A percentile compares a stretch with the other conserved stretches of the same genome.
Conservation (phyloP, 2,113 vertebrate species). For the Cheirogaleus medius region DNA sequence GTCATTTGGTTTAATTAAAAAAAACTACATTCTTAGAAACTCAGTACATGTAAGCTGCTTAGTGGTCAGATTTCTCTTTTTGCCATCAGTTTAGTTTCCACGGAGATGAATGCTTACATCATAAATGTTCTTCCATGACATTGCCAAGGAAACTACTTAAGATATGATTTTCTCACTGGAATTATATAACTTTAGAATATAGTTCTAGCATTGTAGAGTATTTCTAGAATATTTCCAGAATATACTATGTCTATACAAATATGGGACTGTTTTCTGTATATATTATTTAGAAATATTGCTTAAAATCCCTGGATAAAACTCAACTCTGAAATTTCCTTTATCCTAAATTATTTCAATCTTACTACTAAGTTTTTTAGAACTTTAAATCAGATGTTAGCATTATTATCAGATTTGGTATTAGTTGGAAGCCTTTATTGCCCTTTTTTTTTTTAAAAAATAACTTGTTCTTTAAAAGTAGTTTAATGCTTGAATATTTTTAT, state of each 20-base stretch:
- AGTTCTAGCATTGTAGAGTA: background rate
- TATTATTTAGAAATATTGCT: slow-evolving; percentile 3
- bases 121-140: background rate
- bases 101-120: slow-evolving; percentile 29
- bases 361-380: background rate
- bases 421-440: slow-evolving; percentile 1
- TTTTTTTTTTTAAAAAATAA: background rate
- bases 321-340: slow-evolving; percentile 22
- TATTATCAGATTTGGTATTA: slow-evolving; percentile 22
- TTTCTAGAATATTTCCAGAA: background rate
- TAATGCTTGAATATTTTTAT: slow-evolving; percentile 46
- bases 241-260: background rate
- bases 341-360: slow-evolving; percentile 22
- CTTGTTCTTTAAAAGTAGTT: slow-evolving; percentile 2
- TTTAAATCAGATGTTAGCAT: background rate
- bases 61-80: background rate
- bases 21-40: slow-evolving; percentile 34
- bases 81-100: slow-evolving; percentile 7
- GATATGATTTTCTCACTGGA: slow-evolving; percentile 15
- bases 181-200: background rate
- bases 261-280: background rate
- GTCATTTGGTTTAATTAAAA: slow-evolving; percentile 42
- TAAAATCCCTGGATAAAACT: slow-evolving; percentile 12
- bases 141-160: background rate
- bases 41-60: background rate